Evolutionary conservation across 2,113 vertebrate species (phyloP), one percentile per base, ranked within the genome.

Genomic region (Sclerurus mexicanus): DNA sequence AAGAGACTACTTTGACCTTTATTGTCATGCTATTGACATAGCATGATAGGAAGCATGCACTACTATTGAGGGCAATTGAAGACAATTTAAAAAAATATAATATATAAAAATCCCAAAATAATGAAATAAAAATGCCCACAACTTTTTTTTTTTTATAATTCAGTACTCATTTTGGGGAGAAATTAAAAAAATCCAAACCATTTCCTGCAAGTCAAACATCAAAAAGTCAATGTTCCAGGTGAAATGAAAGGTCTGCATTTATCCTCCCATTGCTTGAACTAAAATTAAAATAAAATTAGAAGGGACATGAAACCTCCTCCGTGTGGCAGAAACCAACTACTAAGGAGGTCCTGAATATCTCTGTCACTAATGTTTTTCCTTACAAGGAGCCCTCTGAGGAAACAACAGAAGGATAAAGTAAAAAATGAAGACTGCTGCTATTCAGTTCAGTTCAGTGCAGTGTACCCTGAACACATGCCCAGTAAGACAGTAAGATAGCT

Each of bases 211-310:
- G 53, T 46, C 16, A 64, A 83, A 67, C 46, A 75, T 82, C 24
- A 91, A 92, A 82, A 78, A 56, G 19, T 35, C 81, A 14, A 3
- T 52, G n/a, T 76, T 95, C 52, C 87, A 93, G 73, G 80, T 95
- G 28, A 85, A 94, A 92, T 72, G 60, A 81, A 91, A 92, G 23
- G 49, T 53, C 49, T 93, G 9, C 25, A 47, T 81, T 96, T 78
- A 56, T 59, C n/a, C 24, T 77, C 10, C 39, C 4, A 2, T 53
- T 53, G 30, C 31, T 47, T 72, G 58, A 94, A 58, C 44, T 93
- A 85, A 91, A 91, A 88, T 92, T 52, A 81, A 90, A 89, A 50
- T 46, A 50, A 91, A 94, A 84, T 64, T 87, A 89, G 17, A 82
- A 35, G 60, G n/a, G 39, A 44, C 3, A 1, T n/a, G 33, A 82